These are phyloP conservation scores for Thrips palmi DNA, from an alignment of 1,140 invertebrate species.

Conservation along the genomic window DNA sequence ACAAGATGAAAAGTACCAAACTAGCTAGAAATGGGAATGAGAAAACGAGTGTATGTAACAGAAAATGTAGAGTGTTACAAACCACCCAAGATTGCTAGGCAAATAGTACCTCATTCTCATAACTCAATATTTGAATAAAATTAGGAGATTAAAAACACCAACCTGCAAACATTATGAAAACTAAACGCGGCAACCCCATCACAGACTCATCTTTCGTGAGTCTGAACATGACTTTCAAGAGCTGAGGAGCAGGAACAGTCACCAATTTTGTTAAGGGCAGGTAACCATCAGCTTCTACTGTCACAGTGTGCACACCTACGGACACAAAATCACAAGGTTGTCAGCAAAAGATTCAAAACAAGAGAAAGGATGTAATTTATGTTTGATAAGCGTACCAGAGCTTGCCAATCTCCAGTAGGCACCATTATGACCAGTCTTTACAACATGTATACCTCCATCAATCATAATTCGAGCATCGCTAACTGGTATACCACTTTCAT, in stretches of 20 bases:
- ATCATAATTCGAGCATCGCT: slow-evolving; percentile 54
- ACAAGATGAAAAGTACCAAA: no score
- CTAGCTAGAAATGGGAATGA: no score
- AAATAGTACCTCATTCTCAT: no score
- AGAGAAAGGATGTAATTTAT: no score
- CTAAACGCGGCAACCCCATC: slow-evolving; percentile 46
- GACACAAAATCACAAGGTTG: no score
- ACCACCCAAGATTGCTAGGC: no score
- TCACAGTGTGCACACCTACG: slow-evolving; percentile 32
- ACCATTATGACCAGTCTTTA: slow-evolving; percentile 48
- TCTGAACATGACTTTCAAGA: slow-evolving; percentile 40
- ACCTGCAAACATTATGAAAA: slow-evolving; percentile 55
- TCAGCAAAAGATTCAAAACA: no score
- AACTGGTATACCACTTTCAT: slow-evolving; percentile 49
- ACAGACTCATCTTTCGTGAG: slow-evolving; percentile 42
- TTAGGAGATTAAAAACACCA: no score
- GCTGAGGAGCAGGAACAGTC: slow-evolving; percentile 23
- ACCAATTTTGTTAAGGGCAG: slow-evolving; percentile 30
- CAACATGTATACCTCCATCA: slow-evolving; percentile 46
- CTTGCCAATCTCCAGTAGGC: slow-evolving; percentile 86
- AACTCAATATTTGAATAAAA: no score
- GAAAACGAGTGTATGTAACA: no score
- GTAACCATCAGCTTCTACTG: slow-evolving; percentile 34
- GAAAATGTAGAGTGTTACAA: no score
- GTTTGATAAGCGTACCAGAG: no score